Evolutionary conservation across 2,888 invertebrate species (phyloP).

Genomic region (Cantharis rufa): DNA sequence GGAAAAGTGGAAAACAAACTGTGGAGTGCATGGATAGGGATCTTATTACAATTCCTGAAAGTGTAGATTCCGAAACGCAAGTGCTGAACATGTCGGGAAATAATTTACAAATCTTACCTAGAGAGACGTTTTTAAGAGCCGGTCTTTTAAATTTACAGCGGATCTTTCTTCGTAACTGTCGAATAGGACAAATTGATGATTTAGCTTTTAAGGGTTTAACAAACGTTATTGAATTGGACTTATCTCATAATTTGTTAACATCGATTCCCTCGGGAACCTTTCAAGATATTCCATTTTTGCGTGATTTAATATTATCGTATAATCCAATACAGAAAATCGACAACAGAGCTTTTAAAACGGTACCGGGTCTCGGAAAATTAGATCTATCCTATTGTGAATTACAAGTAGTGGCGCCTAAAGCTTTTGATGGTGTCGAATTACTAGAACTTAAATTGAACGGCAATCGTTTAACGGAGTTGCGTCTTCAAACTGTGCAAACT

Average conservation of each 20-base stretch:
- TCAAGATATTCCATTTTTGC: slow-evolving; percentile 76
- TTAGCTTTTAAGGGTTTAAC: slow-evolving; percentile 84
- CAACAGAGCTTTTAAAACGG: slow-evolving; percentile 72
- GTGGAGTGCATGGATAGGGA: slow-evolving; percentile 87
- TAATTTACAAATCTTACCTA: slow-evolving; percentile 80
- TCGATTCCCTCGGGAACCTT: slow-evolving; percentile 81
- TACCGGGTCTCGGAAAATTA: slow-evolving; percentile 78
- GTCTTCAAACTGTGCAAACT: slow-evolving; percentile 74
- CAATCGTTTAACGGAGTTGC: slow-evolving; percentile 75
- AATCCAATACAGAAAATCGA: slow-evolving; percentile 84
- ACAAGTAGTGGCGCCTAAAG: slow-evolving; percentile 74
- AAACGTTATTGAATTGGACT: slow-evolving; percentile 87
- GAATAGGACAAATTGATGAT: slow-evolving; percentile 83
- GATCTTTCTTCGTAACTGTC: slow-evolving; percentile 81
- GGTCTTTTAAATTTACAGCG: slow-evolving; percentile 85
- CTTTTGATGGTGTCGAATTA: slow-evolving; percentile 76
- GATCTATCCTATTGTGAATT: slow-evolving; percentile 84
- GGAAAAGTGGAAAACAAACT: slow-evolving; percentile 92
- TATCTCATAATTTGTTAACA: slow-evolving; percentile 82
- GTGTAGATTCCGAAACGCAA: slow-evolving; percentile 86
- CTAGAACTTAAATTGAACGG: slow-evolving; percentile 82
- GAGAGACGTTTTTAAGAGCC: slow-evolving; percentile 79
- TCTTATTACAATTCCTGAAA: slow-evolving; percentile 82
- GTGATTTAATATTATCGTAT: slow-evolving; percentile 78
- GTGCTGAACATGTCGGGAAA: slow-evolving; percentile 89